Base-by-base conservation (phyloP, 1,140 invertebrate genomes). In the Drosophila yakuba region DNA sequence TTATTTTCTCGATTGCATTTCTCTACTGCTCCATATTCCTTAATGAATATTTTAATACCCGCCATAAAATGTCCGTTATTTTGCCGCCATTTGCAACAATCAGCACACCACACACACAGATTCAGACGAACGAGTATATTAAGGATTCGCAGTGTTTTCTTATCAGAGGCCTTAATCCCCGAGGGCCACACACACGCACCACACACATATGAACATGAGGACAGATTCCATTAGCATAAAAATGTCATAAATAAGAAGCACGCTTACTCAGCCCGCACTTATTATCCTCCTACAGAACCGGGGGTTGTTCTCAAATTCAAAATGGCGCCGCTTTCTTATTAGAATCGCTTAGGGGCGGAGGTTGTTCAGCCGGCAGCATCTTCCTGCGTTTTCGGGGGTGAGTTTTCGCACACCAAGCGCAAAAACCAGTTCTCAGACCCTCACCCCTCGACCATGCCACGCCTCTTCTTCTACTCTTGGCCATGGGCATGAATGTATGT, bases 241-340 rank as follows among this genome's bases (percentile, higher is more conserved):
- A 91, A 91, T 80, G 84, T 78, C 82, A 88, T 90, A 88, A 90
- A 90, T 90, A 91, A 88, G 86, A 75, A 90, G 74, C 78, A 80
- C 78, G 67, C 80, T 71, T 74, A 58, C 43, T 64, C 74, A 59
- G 55, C 44, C 44, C 48, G 47, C 36, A 58, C 63, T 71, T 71
- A 63, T 38, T 60, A 58, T 62, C 73, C 63, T 79, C 64, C 76
- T 78, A 74, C 79, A 43, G 50, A 43, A 36, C 35, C 57, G 67
- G 77, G 86, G 88, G 83, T 88, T 83, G 82, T 71, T 91, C 61
- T 15, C 12, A 58, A 78, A 83, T 88, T 80, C 80, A 90, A 90
- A 91, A 90, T 90, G 86, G 86, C 88, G 88, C 52, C 62, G 43
- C 32, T 90, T 90, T 90, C 86, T 90, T 90, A 90, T 91, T 90